Conservation (phyloP, 2,797 vertebrate genomes). For the Myripristis murdjan region DNA sequence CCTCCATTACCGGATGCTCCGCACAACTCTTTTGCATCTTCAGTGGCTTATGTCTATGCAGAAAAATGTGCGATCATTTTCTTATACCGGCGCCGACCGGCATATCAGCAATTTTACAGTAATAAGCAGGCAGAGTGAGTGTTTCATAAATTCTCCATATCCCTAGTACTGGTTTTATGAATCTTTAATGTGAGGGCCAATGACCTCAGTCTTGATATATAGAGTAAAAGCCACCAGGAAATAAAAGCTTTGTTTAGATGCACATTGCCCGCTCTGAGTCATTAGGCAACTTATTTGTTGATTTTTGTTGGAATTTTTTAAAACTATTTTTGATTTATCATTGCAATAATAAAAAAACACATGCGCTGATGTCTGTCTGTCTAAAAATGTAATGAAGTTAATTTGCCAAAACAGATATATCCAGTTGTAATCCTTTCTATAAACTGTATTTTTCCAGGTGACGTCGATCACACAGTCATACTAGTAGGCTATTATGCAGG, state of each 20-base stretch:
- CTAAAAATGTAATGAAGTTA: no score
- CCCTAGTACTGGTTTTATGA: slow-evolving; percentile 72
- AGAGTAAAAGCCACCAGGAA: slow-evolving; percentile 67
- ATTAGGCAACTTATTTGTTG: slow-evolving; percentile 41
- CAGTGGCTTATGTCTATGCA: slow-evolving; percentile 68
- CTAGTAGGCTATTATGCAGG: no score
- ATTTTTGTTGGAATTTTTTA: no score
- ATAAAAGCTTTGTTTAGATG: slow-evolving; percentile 62
- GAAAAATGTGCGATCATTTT: slow-evolving; percentile 71
- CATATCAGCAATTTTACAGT: slow-evolving; percentile 79
- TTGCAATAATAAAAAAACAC: no score
- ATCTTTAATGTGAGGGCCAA: slow-evolving; percentile 74
- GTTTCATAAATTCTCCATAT: slow-evolving; percentile 78
- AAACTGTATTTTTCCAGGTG: no score
- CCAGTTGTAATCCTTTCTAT: no score
- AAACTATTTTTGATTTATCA: no score
- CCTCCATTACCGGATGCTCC: slow-evolving; percentile 77
- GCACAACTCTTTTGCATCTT: slow-evolving; percentile 74
- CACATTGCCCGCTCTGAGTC: slow-evolving; percentile 43
- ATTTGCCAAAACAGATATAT: no score
- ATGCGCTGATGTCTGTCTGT: no score
- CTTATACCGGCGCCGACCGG: slow-evolving; percentile 71
- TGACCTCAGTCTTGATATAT: slow-evolving; percentile 76
- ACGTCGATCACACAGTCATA: no score
- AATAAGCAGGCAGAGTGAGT: slow-evolving; percentile 70